phyloP scores from a whole-genome alignment of 2,113 vertebrate genomes.

The Calyptommatus sinebrachiatus region DNA sequence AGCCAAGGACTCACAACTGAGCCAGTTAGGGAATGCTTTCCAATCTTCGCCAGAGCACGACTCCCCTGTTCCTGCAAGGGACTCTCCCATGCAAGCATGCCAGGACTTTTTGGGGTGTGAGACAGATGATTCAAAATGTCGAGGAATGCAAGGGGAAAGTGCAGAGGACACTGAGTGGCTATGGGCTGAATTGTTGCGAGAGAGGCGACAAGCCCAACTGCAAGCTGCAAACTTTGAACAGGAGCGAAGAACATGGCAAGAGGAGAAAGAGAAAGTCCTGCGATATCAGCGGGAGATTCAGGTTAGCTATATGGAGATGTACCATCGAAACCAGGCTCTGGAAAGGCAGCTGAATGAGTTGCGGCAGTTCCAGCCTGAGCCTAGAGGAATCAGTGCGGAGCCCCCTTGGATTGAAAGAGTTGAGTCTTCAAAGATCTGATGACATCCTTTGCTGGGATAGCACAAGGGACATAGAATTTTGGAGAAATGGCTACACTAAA shows the following conservation, averaged over 20 bases:
- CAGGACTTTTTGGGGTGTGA: slow-evolving; percentile 70
- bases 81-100: slow-evolving; percentile 53
- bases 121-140: slow-evolving; percentile 76
- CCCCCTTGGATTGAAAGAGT: slow-evolving; percentile 90
- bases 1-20: slow-evolving; percentile 81
- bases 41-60: slow-evolving; percentile 53
- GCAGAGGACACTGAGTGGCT: slow-evolving; percentile 77
- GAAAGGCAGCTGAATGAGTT: slow-evolving; percentile 82
- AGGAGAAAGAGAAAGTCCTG: slow-evolving; percentile 84
- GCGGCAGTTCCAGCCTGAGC: slow-evolving; percentile 66
- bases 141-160: slow-evolving; percentile 69
- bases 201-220: slow-evolving; percentile 89
- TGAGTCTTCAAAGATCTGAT: slow-evolving; percentile 95
- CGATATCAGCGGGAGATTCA: slow-evolving; percentile 82
- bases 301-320: slow-evolving; percentile 95
- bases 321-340: slow-evolving; percentile 85
- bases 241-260: slow-evolving; percentile 91
- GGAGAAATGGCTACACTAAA: slow-evolving; percentile 28
- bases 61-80: slow-evolving; percentile 48
- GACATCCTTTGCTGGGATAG: slow-evolving; percentile 8
- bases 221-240: slow-evolving; percentile 87
- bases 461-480: slow-evolving; percentile 16
- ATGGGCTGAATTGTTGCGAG: slow-evolving; percentile 88
- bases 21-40: slow-evolving; percentile 77
- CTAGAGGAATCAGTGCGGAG: slow-evolving; percentile 56